These are phyloP conservation scores for Orycteropus afer DNA, from an alignment of 2,113 vertebrate genomes.

Conservation along the genomic window DNA sequence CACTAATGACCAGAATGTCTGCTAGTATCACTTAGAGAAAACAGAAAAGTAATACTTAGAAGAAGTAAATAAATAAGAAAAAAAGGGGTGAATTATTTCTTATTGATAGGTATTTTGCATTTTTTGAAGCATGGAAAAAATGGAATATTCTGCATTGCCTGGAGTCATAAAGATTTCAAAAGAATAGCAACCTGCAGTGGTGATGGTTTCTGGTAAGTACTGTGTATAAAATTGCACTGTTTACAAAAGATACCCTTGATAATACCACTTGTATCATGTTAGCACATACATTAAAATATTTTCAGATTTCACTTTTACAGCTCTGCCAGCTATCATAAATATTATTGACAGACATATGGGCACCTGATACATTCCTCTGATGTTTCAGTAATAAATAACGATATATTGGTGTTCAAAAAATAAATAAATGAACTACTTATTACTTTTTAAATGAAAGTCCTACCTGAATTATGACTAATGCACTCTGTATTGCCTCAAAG, in stretches of 20 bases:
- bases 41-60: slow-evolving; percentile 51
- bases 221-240: background rate
- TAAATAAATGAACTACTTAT: background rate
- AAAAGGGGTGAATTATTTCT: slow-evolving; percentile 88
- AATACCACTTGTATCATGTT: background rate
- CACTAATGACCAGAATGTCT: background rate
- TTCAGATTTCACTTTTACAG: background rate
- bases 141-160: slow-evolving; percentile 98
- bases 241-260: background rate
- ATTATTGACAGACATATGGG: background rate
- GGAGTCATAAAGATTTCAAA: slow-evolving; percentile 99
- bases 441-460: background rate
- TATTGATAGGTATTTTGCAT: slow-evolving; percentile 88
- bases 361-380: background rate
- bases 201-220: slow-evolving; percentile 96
- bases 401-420: background rate
- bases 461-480: background rate
- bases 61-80: slow-evolving; percentile 80
- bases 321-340: background rate
- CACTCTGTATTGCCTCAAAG: background rate
- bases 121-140: slow-evolving; percentile 96
- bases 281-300: background rate
- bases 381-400: background rate
- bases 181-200: slow-evolving; percentile 97
- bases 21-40: background rate